Conservation (phyloP, 2,113 vertebrate genomes). For the Cyprinodon tularosa region DNA sequence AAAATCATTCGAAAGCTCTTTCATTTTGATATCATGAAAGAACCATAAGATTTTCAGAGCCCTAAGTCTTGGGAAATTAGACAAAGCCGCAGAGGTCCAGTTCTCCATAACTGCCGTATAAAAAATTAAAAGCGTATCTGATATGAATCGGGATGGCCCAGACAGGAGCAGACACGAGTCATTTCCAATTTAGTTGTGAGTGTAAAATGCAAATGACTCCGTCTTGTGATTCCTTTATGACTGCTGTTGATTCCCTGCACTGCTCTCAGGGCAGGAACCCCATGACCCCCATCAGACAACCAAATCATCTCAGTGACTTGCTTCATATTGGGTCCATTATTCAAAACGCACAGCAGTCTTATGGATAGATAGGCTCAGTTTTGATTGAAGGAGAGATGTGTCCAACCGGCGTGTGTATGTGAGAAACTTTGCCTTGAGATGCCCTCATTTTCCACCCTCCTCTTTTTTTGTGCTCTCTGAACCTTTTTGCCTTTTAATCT, state of each 20-base stretch:
- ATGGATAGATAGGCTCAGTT: slow-evolving; percentile 46
- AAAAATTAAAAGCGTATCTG: slow-evolving; percentile 76
- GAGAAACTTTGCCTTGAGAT: slow-evolving; percentile 7
- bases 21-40: slow-evolving; percentile 68
- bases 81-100: slow-evolving; percentile 63
- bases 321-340: slow-evolving; percentile 77
- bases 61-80: slow-evolving; percentile 73
- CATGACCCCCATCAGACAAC: slow-evolving; percentile 71
- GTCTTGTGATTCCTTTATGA: slow-evolving; percentile 67
- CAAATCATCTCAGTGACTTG: slow-evolving; percentile 73
- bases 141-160: slow-evolving; percentile 62
- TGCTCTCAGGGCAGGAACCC: slow-evolving; percentile 65
- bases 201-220: slow-evolving; percentile 77
- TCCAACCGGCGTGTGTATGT: slow-evolving; percentile 20
- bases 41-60: slow-evolving; percentile 57
- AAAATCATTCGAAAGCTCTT: slow-evolving; percentile 52
- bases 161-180: slow-evolving; percentile 50
- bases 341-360: slow-evolving; percentile 70
- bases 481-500: slow-evolving; percentile 35
- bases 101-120: slow-evolving; percentile 67
- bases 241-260: slow-evolving; percentile 64
- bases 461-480: slow-evolving; percentile 3
- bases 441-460: slow-evolving; percentile 1
- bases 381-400: slow-evolving; percentile 46
- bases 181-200: slow-evolving; percentile 60